Evolutionary conservation across 92 coral and sea anemone genomes (phyloP).

Genomic region (Porites divaricata): DNA sequence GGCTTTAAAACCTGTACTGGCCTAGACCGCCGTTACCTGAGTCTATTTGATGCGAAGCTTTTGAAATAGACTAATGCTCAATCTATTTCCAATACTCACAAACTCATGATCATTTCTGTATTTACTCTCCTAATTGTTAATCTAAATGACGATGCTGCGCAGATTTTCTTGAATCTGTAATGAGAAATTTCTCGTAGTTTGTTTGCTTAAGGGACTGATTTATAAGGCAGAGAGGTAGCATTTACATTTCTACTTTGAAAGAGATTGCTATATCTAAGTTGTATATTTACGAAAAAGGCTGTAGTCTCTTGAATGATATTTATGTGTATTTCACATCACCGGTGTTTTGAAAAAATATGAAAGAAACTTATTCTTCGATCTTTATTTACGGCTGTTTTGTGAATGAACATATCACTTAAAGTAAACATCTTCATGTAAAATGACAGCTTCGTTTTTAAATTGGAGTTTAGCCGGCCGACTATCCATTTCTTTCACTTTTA

Average conservation of each 20-base stretch:
- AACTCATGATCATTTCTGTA: background rate
- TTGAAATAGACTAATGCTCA: background rate
- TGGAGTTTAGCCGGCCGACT: background rate
- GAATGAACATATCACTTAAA: background rate
- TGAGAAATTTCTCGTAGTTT: background rate
- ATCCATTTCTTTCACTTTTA: background rate
- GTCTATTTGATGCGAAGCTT: too few relatives aligned
- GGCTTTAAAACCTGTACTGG: too few relatives aligned
- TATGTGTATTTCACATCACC: background rate
- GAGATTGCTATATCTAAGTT: background rate
- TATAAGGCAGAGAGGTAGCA: background rate
- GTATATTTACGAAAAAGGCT: background rate
- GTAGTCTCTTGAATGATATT: background rate
- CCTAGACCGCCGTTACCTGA: too few relatives aligned
- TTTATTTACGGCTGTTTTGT: background rate
- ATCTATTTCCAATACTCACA: background rate
- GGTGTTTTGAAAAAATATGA: too few relatives aligned
- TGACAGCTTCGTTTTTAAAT: background rate
- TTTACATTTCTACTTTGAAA: background rate
- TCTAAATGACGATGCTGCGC: background rate
- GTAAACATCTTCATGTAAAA: slow-evolving; percentile 21
- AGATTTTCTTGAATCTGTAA: slow-evolving; percentile 17
- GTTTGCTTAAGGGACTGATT: background rate
- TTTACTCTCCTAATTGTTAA: slow-evolving; percentile 2
- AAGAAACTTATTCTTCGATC: too few relatives aligned